Base-by-base conservation (phyloP, 2,888 invertebrate species). In the Trissolcus brochymenae region DNA sequence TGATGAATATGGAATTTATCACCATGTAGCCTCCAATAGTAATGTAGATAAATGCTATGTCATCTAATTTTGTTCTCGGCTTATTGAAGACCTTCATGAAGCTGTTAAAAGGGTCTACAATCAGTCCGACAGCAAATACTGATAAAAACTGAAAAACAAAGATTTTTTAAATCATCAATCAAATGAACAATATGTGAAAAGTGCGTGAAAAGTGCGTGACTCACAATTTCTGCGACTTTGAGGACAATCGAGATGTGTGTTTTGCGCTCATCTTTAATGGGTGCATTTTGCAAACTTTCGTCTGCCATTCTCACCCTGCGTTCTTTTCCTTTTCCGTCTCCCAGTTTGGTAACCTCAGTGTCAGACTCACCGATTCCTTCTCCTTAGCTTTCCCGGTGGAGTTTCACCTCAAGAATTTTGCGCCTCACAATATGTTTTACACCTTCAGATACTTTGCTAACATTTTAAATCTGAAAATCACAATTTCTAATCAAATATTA, bases 11-110 rank as follows among this genome's bases (percentile, higher is more conserved):
- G 1, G 91, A 88, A 76, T 93, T 93, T 87, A 94, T 92, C 79
- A 94, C 90, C 83, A 94, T 91, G 85, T 91, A 93, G 79, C 94
- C 93, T 13, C 92, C 92, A 85, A 92, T 92, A 3, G 93, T 91
- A 13, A 93, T 92, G 88, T 92, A 94, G 87, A 94, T 92, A 76
- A 94, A 90, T 0, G 93, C 94, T 16, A 93, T 91, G 83, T 93
- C 91, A 82, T 91, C 90, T 87, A 89, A 90, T 85, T 89, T 92
- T 83, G 88, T 91, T 84, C 84, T 90, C 29, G 92, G 91, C 13
- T 90, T 91, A 53, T 82, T 82, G 43, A 78, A 65, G 53, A 84
- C 78, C 21, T 65, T 80, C 61, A 86, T 84, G 68, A 86, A 87
- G 40, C 85, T 87, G 83, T 91, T 91, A 41, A 92, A 90, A 0